Evolutionary conservation across 2,888 invertebrate species (phyloP), one percentile per base, ranked within the genome.

Genomic region (Drosophila paramelanica): DNA sequence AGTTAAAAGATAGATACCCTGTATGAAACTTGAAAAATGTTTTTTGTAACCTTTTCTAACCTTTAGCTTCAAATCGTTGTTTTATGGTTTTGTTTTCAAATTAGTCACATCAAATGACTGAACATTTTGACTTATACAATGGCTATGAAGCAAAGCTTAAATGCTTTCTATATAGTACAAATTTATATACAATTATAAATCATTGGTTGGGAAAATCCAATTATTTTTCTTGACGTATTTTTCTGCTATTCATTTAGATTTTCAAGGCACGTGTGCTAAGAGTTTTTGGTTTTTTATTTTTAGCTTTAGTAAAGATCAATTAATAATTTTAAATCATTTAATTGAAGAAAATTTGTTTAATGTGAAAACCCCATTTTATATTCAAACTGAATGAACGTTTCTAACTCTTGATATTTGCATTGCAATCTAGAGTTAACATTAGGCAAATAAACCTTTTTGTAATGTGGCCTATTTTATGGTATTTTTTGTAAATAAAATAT

Each of bases 91-190:
- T 56, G 7, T 46, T 47, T 64, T 39, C n/a, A 20, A 58, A 51
- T 55, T 52, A 39, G 45, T 31, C 25, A 17, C 13, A 14, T 33
- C 23, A 43, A 43, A 41, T 75, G 49, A 45, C 42, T 39, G 25
- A 64, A 59, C 23, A 31, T 14, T 56, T 71, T 65, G 67, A 47
- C 60, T 67, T 76, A 57, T 14, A 46, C 58, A 67, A 41, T 36
- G 8, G 17, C 23, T 10, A 38, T 23, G 13, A 17, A 42, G 36
- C 3, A 25, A 36, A 17, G 20, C 33, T 33, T 33, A 31, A 4
- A 11, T 33, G 33, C 33, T 3, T 11, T 4, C 33, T 11, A 33
- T 33, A 36, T 36, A 36, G 36, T 36, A 13, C 13, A 31, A 0
- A 3, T 31, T 31, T 7, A 31, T 31, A 8, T 31, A 31, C 2